Evolutionary conservation across 2,797 vertebrate species (phyloP), one percentile per base, ranked within the genome.

Genomic region (Micromesistius poutassou): DNA sequence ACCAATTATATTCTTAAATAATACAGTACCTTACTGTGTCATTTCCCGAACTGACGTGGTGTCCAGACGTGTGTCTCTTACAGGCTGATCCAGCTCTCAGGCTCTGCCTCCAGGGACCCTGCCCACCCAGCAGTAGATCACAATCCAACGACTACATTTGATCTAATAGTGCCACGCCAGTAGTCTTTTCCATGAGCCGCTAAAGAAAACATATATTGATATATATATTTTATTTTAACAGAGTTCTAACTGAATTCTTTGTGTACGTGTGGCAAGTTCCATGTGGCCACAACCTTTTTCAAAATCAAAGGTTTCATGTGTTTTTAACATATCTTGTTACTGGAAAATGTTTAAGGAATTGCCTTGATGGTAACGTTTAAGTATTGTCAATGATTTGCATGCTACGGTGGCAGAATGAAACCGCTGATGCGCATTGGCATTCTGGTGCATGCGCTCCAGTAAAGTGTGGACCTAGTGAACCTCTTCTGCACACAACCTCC

Each of bases 61-160:
- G 87, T 95, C 79, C 91, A 94, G 94, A 92, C 92, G 87, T 94
- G 78, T 94, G 88, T 93, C 90, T 94, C 78, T 94, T 94, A 76
- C 93, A 94, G 94, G 93, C 91, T 92, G 90, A 89, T 92, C 93
- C 93, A 84, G 91, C 89, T 89, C 91, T 90, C 84, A 88, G 88
- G 82, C 89, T 92, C 90, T 92, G 87, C 84, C 90, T 87, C 90
- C 87, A 86, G 82, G 92, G 91, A 94, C 88, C 90, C 83, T 87
- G 74, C 82, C 87, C 87, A 82, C 73, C 80, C 91, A 87, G 85
- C 89, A 89, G 75, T 90, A 50, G 71, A 31, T 77, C 91, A 87
- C 77, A 92, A 79, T 81, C 83, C 87, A 89, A 77, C 86, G 74
- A 40, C 83, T 78, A 38, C 76, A 66, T 83, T 73, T 87, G 84